Evolutionary conservation across 2,888 invertebrate genomes (phyloP), one percentile per base, ranked within the genome.

Genomic region (Brenthis daphne): DNA sequence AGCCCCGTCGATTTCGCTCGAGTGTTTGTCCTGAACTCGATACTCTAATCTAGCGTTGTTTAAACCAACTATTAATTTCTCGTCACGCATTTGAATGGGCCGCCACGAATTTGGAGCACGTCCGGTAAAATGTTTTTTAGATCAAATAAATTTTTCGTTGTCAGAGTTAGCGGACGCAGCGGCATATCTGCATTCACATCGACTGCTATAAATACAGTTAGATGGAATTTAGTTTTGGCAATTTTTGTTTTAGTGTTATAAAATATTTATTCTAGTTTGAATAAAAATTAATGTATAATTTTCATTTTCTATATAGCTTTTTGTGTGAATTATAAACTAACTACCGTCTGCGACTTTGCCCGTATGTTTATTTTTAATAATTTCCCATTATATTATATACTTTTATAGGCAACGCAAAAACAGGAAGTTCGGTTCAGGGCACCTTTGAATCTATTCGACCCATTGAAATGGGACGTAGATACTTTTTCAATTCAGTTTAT

Each of bases 51-150:
- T 64, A 16, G 61, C 69, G 57, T 68, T 72, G 65, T 70, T 63
- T 64, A 58, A 43, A 16, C 66, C 60, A 51, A 65, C 68, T 68
- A 72, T 71, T 68, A 68, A 69, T 74, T 68, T 67, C 60, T 68
- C 68, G 64, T 68, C 33, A 29, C 58, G 48, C 47, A 56, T 66
- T 60, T 53, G 58, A 55, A 66, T 57, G 16, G 50, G 24, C 16
- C 47, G 33, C 29, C 53, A 51, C 43, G 65, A 53, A 68, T 70
- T 70, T 69, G 51, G 65, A 68, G 65, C 65, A 68, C 68, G 70
- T 67, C 3, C 29, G 57, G 55, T 64, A 54, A 65, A 67, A 60
- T 51, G 64, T 64, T 73, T 71, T 68, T 60, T 68, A 24, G 61
- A 68, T 73, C 70, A 60, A 61, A 61, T 65, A 67, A 68, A 57